A percentile compares a stretch with the other conserved stretches of the same genome.
Evolutionary conservation across 2,797 vertebrate genomes (phyloP).

Genomic region (Nasua narica): DNA sequence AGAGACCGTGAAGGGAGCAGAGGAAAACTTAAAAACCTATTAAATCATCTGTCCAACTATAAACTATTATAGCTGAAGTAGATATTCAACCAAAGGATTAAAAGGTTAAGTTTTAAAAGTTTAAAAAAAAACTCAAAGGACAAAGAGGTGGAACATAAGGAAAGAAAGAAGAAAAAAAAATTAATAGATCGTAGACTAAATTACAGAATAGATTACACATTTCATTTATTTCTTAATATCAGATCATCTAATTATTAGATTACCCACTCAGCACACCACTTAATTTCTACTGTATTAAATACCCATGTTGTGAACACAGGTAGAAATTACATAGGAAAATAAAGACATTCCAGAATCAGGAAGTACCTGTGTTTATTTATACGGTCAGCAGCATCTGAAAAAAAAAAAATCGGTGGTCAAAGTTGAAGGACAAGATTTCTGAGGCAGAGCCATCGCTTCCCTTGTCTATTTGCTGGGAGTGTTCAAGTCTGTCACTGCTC

Average conservation of each 20-base stretch:
- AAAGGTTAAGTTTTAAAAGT: not conserved
- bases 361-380: not conserved
- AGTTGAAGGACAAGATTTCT: constrained; percentile 26
- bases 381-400: not conserved
- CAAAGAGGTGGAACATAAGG: not conserved
- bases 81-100: not conserved
- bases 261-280: not conserved
- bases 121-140: not conserved
- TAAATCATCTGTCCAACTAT: not conserved
- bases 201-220: not conserved
- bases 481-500: constrained; percentile 53
- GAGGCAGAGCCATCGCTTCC: not conserved
- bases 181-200: not conserved
- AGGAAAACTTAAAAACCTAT: not conserved
- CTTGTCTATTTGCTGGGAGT: not conserved
- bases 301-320: not conserved
- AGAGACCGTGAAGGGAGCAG: not conserved
- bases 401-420: not conserved
- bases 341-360: not conserved
- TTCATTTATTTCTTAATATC: not conserved
- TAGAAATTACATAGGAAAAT: not conserved
- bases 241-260: not conserved
- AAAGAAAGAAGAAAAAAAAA: not conserved
- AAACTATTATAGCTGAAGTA: not conserved
- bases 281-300: not conserved